Evolutionary conservation across 2,888 invertebrate species (phyloP).

Genomic region (Agonum fuliginosum): DNA sequence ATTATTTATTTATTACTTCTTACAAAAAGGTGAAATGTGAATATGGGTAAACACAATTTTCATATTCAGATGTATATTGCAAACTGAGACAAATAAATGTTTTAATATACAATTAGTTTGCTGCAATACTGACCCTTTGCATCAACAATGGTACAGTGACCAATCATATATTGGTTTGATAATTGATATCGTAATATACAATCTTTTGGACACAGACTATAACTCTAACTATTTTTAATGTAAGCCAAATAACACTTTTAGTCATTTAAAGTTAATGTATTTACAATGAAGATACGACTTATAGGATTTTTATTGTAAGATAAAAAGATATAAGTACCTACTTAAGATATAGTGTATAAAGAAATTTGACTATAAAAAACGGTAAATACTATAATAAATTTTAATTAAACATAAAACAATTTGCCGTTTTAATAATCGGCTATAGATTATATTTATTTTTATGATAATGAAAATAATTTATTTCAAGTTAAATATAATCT

Average conservation of each 20-base stretch:
- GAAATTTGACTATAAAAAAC: neutral
- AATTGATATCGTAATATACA: neutral
- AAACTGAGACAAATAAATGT: neutral
- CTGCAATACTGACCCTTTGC: neutral
- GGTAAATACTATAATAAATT: neutral
- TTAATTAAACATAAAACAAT: neutral
- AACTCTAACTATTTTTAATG: neutral
- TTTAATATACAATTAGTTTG: neutral
- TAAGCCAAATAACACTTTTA: neutral
- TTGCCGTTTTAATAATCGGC: neutral
- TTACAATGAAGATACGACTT: neutral
- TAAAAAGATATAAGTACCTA: neutral
- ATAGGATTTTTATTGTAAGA: neutral
- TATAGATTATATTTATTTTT: neutral
- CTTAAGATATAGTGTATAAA: neutral
- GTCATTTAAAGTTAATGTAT: neutral
- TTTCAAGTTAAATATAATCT: neutral
- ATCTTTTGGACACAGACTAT: constrained; percentile 2
- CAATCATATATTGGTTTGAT: neutral
- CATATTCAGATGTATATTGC: neutral
- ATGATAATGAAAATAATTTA: neutral
- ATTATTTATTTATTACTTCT: no score
- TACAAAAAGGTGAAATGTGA: no score
- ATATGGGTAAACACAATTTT: no score
- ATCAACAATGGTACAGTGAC: neutral